Percentiles rank a stretch among this genome's conserved stretches.
Evolutionary conservation across 2,797 vertebrate genomes (phyloP).

Genomic region (Protonibea diacanthus): DNA sequence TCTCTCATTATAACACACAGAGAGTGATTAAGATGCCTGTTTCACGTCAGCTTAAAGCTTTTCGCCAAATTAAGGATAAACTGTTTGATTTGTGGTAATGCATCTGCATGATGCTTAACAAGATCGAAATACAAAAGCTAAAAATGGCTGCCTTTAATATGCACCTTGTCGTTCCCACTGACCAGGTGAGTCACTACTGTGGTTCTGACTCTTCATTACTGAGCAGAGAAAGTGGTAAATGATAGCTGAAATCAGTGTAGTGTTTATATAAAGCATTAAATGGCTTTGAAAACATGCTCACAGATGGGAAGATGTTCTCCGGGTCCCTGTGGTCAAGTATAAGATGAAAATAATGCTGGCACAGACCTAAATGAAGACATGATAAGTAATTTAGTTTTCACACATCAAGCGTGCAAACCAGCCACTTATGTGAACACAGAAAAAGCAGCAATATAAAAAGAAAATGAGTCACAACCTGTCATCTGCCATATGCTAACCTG

Average conservation of each 20-base stretch:
- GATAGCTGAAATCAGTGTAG: not conserved
- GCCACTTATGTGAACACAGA: slow-evolving; percentile 1
- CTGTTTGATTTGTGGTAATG: not conserved
- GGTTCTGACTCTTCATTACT: not conserved
- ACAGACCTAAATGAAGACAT: slow-evolving; percentile 51
- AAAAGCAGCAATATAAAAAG: slow-evolving; percentile 29
- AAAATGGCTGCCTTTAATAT: not conserved
- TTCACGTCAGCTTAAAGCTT: slow-evolving; percentile 27
- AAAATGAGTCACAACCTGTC: slow-evolving; percentile 37
- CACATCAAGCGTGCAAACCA: slow-evolving; percentile 24
- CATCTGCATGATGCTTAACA: slow-evolving; percentile 8
- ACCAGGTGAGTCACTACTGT: not conserved
- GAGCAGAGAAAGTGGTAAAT: not conserved
- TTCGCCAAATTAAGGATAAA: slow-evolving; percentile 7
- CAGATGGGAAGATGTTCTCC: not conserved
- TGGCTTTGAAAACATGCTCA: slow-evolving; percentile 16
- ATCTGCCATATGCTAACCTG: slow-evolving; percentile 26
- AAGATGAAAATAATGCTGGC: slow-evolving; percentile 30
- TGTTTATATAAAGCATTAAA: not conserved
- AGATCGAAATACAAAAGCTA: slow-evolving; percentile 10
- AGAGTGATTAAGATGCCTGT: slow-evolving; percentile 18
- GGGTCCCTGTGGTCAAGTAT: slow-evolving; percentile 13
- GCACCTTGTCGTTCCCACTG: not conserved
- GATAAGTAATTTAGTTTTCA: slow-evolving; percentile 49
- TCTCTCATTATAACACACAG: slow-evolving; percentile 12